These are phyloP conservation scores for Drosophila limbata DNA, from an alignment of 2,888 invertebrate genomes.

Conservation along the genomic window DNA sequence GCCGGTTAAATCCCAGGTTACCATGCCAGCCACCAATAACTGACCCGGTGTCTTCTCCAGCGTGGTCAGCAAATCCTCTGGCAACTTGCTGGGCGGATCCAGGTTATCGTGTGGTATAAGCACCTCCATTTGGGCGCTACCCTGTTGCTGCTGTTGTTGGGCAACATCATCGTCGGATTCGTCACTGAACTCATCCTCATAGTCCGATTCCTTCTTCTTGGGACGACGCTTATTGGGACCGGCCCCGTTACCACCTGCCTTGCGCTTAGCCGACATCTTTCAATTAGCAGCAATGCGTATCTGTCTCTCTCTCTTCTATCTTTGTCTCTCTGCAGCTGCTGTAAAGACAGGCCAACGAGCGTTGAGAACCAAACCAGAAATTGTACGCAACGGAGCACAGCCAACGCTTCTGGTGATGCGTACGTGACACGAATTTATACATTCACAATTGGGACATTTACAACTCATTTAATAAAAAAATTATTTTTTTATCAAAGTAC, in stretches of 20 bases:
- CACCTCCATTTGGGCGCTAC: conserved; percentile 82
- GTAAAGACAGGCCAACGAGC: conserved; percentile 50
- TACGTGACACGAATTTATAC: conserved; percentile 35
- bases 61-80: conserved; percentile 88
- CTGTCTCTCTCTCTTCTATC: conserved; percentile 26
- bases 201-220: conserved; percentile 85
- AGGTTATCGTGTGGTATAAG: conserved; percentile 86
- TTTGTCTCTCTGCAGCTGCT: conserved; percentile 55
- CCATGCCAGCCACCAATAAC: conserved; percentile 93
- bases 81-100: conserved; percentile 88
- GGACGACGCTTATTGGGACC: conserved; percentile 84
- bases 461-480: not conserved
- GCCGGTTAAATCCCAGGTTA: conserved; percentile 96
- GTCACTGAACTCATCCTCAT: conserved; percentile 85
- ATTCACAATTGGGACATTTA: not conserved
- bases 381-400: conserved; percentile 65
- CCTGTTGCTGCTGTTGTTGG: conserved; percentile 57
- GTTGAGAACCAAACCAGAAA: conserved; percentile 60
- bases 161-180: conserved; percentile 76
- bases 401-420: conserved; percentile 42
- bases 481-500: not conserved
- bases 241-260: conserved; percentile 83
- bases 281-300: conserved; percentile 45
- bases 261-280: conserved; percentile 85
- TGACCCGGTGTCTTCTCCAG: conserved; percentile 90